These are phyloP conservation scores for Notechis scutatus DNA, from an alignment of 2,113 vertebrate genomes.

Conservation along the genomic window DNA sequence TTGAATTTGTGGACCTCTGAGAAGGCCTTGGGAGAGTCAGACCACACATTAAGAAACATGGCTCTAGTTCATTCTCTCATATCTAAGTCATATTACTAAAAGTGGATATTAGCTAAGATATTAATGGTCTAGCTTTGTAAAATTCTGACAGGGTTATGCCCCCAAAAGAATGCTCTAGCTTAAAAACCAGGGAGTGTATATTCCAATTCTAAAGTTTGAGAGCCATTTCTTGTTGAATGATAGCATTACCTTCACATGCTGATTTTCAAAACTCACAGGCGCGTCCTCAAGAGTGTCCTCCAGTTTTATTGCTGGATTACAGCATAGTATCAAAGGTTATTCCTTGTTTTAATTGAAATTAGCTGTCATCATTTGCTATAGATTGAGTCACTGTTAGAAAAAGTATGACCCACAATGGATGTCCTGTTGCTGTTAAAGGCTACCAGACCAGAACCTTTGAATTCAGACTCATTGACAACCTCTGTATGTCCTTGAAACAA, in stretches of 20 bases:
- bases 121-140: background rate
- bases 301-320: background rate
- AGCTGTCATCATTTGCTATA: background rate
- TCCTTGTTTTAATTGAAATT: background rate
- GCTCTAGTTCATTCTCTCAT: background rate
- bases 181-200: background rate
- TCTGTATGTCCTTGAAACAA: background rate
- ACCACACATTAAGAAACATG: background rate
- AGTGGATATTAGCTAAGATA: background rate
- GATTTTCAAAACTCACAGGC: background rate
- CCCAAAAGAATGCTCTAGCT: background rate
- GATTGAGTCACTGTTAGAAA: background rate
- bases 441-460: background rate
- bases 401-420: background rate
- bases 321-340: background rate
- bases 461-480: background rate
- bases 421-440: background rate
- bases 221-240: background rate
- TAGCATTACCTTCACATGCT: background rate
- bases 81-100: background rate
- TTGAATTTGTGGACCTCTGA: background rate
- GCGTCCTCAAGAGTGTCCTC: background rate
- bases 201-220: background rate
- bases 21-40: background rate
- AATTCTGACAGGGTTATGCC: background rate